Evolutionary conservation across 2,113 vertebrate species (phyloP).

Genomic region (Lophura nycthemera): DNA sequence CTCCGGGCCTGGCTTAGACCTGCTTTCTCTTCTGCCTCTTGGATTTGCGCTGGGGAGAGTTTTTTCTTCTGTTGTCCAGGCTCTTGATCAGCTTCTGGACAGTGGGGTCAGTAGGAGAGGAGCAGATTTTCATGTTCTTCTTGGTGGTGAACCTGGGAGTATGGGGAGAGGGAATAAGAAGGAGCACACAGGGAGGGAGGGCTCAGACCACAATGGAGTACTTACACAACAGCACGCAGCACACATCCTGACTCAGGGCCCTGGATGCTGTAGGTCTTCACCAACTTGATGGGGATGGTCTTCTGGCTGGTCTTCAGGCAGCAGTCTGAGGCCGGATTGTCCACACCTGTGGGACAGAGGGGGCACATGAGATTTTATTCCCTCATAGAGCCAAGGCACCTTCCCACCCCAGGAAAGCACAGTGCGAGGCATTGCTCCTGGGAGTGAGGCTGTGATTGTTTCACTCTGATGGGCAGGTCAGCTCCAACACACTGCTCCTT

Average conservation of each 20-base stretch:
- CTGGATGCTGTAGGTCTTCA: constrained; percentile 69
- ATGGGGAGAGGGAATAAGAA: accelerated
- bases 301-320: constrained; percentile 65
- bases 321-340: constrained; percentile 64
- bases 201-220: neutral
- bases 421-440: accelerated
- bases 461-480: neutral
- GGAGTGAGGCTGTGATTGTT: neutral
- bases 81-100: neutral
- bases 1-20: constrained; percentile 2
- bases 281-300: accelerated
- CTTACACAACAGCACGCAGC: constrained; percentile 70
- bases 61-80: neutral
- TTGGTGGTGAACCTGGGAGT: constrained; percentile 29
- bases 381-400: accelerated
- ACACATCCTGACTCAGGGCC: constrained; percentile 36
- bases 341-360: constrained; percentile 53
- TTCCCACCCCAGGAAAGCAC: neutral
- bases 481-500: neutral
- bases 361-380: accelerated
- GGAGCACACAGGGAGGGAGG: neutral
- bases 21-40: neutral
- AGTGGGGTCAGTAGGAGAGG: accelerated
- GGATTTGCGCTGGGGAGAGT: accelerated
- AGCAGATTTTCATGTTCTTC: neutral